Evolutionary conservation across 2,113 vertebrate genomes (phyloP).

Genomic region (Xiphophorus maculatus): DNA sequence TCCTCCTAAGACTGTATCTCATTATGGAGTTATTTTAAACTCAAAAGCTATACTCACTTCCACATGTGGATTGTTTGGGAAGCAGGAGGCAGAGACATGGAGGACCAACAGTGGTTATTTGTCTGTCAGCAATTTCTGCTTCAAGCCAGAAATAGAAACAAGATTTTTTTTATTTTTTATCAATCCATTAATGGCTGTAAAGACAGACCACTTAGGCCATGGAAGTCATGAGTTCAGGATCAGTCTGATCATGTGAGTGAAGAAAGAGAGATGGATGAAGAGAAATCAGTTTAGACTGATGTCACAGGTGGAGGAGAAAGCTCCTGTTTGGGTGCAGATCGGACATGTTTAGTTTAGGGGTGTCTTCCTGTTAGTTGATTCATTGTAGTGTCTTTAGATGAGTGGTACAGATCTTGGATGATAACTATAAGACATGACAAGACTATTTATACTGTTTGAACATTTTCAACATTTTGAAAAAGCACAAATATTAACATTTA

Average conservation of each 20-base stretch:
- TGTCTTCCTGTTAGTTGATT: background rate
- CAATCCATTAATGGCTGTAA: background rate
- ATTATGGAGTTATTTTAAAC: conserved; percentile 34
- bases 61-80: background rate
- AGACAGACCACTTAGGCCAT: background rate
- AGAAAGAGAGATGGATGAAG: conserved; percentile 6
- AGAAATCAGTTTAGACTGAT: background rate
- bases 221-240: background rate
- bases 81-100: background rate
- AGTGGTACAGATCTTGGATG: no score
- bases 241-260: background rate
- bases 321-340: background rate
- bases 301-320: background rate
- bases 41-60: conserved; percentile 1
- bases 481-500: background rate
- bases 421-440: no score
- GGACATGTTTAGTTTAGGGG: background rate
- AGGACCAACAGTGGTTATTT: conserved; percentile 26
- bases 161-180: background rate
- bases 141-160: conserved; percentile 20
- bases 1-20: background rate
- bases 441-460: background rate
- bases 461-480: background rate
- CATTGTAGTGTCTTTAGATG: background rate
- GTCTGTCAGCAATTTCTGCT: conserved; percentile 6